phyloP scores from a whole-genome alignment of 1,140 invertebrate species.

The Lasaia peninsularis region DNA sequence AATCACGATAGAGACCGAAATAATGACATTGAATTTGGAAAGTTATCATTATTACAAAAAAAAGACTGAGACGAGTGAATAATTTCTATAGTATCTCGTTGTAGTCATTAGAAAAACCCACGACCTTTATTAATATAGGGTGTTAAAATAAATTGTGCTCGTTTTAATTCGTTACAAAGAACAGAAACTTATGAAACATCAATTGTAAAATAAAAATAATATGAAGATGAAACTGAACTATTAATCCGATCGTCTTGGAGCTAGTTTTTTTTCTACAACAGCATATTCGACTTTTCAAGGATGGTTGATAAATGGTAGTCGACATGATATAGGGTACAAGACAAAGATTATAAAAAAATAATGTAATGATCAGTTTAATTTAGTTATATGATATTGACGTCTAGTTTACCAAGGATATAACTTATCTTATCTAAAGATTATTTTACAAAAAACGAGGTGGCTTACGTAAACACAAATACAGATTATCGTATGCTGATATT shows the following conservation, averaged over 20 bases:
- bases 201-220: conserved; percentile 19
- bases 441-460: conserved; percentile 33
- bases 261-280: conserved; percentile 76
- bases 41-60: conserved; percentile 10
- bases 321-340: conserved; percentile 4
- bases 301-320: not conserved
- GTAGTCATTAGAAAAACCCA: conserved; percentile 41
- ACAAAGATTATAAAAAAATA: not conserved
- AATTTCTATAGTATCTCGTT: conserved; percentile 7
- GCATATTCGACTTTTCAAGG: conserved; percentile 34
- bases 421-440: conserved; percentile 48
- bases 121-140: conserved; percentile 44
- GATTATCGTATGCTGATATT: conserved; percentile 26
- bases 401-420: conserved; percentile 29
- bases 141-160: conserved; percentile 29
- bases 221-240: not conserved
- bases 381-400: conserved; percentile 21
- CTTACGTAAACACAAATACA: conserved; percentile 32
- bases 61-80: not conserved
- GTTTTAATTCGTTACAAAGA: conserved; percentile 22
- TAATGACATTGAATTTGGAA: conserved; percentile 31
- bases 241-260: conserved; percentile 48
- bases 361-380: not conserved
- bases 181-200: conserved; percentile 20
- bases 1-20: conserved; percentile 21